Evolutionary conservation across 92 coral and sea anemone species (phyloP), one percentile per base, ranked within the genome.

Genomic region (Heteractis magnifica): DNA sequence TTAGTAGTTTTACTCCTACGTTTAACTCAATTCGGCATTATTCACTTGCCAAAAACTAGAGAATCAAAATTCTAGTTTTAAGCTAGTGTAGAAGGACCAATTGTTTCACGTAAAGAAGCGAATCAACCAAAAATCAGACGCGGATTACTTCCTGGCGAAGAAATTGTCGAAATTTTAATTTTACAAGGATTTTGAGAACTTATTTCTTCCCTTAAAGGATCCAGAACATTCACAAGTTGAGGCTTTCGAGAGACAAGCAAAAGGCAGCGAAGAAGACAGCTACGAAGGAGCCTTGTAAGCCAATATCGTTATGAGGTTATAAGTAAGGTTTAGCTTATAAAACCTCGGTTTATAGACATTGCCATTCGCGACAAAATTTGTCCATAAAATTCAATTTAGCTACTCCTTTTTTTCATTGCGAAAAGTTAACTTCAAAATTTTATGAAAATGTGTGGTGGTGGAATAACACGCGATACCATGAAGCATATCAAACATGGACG

Each of bases 381-480:
- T 62, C 20, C 20, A 62, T 62, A 18, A 4, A 62, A 62, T 18
- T 62, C 10, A 20, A 62, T 18, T 62, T 23, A 18, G 23, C 44
- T 34, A 68, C 73, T 21, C 23, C 0, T 20, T 6, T 64, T 23
- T 20, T 20, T 20, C 49, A 68, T 26, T 23, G 73, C 73, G 70
- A 18, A 34, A 34, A 68, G 73, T 20, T 4, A 10, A 68, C 49
- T 68, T 62, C 7, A 68, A 68, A 68, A 8, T 19, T 50, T 75
- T 15, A 41, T 20, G 49, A 72, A 16, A 4, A 84, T 84, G 87
- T 77, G 87, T 52, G 82, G 87, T 0, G 88, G 84, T 11, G 80
- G 86, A 82, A 23, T 89, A 86, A 92, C 84, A 82, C 87, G 92
- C 34, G 84, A 73, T 58, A 81, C 83, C 82, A 77, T 82, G 86